Percentiles rank a stretch among this genome's conserved stretches.
These are phyloP conservation scores for Rhynchonycteris naso DNA, from an alignment of 2,797 vertebrate genomes.

Conservation along the genomic window DNA sequence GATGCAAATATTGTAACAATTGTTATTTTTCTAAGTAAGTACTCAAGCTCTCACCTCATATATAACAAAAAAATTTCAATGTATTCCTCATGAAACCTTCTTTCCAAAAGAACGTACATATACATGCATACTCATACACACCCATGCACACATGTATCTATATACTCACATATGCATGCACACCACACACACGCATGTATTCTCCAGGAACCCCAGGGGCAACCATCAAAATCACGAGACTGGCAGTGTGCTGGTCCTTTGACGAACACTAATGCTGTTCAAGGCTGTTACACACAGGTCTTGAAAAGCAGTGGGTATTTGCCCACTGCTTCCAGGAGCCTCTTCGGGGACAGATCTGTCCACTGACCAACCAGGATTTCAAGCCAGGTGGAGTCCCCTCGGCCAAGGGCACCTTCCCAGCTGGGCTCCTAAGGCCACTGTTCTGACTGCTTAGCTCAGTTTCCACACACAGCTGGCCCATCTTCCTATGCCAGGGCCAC, in stretches of 20 bases:
- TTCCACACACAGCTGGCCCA: not conserved
- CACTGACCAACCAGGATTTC: not conserved
- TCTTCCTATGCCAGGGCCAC: fast-evolving
- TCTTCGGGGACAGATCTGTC: not conserved
- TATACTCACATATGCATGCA: not conserved
- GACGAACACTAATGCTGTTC: not conserved
- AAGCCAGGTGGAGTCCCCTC: not conserved
- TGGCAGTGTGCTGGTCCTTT: not conserved
- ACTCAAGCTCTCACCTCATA: not conserved
- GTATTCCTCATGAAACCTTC: not conserved
- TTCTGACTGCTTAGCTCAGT: not conserved
- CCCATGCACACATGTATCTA: not conserved
- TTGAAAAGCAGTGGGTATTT: not conserved
- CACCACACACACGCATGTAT: not conserved
- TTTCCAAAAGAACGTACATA: not conserved
- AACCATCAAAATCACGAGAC: not conserved
- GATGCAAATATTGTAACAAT: not conserved
- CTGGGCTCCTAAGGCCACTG: not conserved
- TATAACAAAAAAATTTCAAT: not conserved
- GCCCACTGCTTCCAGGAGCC: not conserved
- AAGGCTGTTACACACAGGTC: fast-evolving
- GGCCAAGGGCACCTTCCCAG: not conserved
- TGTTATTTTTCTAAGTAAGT: not conserved
- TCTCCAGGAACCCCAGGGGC: not conserved
- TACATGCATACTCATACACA: too few relatives aligned